Evolutionary conservation across 2,113 vertebrate species (phyloP).

Genomic region (Cichladusa arquata): DNA sequence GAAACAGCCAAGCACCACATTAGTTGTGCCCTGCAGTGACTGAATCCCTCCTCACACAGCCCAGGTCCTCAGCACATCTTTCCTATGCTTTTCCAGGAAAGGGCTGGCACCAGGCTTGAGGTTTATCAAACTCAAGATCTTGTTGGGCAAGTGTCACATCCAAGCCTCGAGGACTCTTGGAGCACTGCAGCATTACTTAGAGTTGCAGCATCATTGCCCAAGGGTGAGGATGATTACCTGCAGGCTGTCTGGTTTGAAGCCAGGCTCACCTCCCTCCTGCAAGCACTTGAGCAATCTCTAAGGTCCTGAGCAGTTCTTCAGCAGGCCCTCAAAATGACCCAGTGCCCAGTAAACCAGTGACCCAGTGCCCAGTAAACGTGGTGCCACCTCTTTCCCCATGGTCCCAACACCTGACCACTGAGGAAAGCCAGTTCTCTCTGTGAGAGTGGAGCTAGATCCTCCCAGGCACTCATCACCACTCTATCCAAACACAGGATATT

Average conservation of each 20-base stretch:
- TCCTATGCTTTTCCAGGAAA: not conserved
- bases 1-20: not conserved
- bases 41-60: not conserved
- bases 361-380: too few relatives aligned
- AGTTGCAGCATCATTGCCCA: not conserved
- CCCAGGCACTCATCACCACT: not conserved
- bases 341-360: not conserved
- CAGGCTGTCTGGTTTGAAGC: not conserved
- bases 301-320: not conserved
- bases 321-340: not conserved
- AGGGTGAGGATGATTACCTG: not conserved
- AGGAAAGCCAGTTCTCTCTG: not conserved
- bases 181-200: not conserved
- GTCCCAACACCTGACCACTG: not conserved
- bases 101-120: rapidly evolving
- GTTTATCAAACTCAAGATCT: not conserved
- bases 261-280: not conserved
- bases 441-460: not conserved
- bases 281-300: not conserved
- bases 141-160: not conserved
- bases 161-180: not conserved
- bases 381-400: not conserved
- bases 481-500: not conserved
- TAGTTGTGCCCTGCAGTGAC: not conserved
- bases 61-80: not conserved